Base-by-base conservation (phyloP, 2,113 vertebrate genomes). In the Nannobrachium achirus region DNA sequence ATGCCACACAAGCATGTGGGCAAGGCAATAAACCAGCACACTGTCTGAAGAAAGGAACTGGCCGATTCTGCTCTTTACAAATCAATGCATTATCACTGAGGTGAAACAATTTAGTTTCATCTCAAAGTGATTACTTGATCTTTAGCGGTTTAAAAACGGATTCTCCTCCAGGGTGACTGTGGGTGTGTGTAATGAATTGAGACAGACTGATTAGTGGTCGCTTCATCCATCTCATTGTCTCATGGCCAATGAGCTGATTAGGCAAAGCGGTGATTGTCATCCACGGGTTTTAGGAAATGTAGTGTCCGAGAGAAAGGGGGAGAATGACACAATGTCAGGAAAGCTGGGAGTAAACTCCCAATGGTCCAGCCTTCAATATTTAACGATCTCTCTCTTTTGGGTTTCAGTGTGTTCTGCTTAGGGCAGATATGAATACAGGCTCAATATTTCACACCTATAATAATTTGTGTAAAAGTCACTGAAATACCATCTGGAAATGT, bases 361-460 rank as follows among this genome's bases (percentile, higher is more conserved):
- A 91, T 90, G 78, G 83, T 63, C 66, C 15, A 19, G 73, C 71
- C 81, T 76, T 90, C 72, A 88, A 91, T 91, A 88, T 91, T 90
- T 91, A 84, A 91, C 88, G 81, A 57, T 79, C 72, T 82, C 84
- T 82, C 73, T 61, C 71, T 80, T 77, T 79, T 83, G 20, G 20
- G 20, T 25, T 25, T 25, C 20, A 25, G 20, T 33, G 78, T 82
- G 86, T 84, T 77, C 61, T 70, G 74, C 78, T 76, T 13, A 73
- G 56, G 79, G 80, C 75, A 79, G 73, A 71, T 80, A 69, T 73
- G 69, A 76, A 74, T 44, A 56, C 2, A 73, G 52, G 58, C 67
- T 77, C 70, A 56, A 82, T 80, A 86, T 82, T 81, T 86, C 78
- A 82, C 4, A 2, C 49, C 60, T 67, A 46, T 65, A 64, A 75